Evolutionary conservation across 2,888 invertebrate species (phyloP), one percentile per base, ranked within the genome.

Genomic region (Napeogenes sylphis): DNA sequence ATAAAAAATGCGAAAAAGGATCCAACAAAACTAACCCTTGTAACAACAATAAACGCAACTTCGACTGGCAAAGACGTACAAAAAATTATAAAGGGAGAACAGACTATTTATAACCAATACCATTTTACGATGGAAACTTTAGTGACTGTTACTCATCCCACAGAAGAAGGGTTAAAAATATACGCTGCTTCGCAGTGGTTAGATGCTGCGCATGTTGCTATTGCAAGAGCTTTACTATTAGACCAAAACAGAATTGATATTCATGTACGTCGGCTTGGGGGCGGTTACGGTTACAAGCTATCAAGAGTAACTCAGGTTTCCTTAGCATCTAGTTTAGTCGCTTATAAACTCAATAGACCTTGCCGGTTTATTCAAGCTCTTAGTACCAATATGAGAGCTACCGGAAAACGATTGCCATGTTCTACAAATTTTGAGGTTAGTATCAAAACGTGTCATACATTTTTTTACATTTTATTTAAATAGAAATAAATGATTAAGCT

Each of bases 261-360:
- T 3, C 54, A 61, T 54, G 93, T 95, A 0, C 91, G 93, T 57
- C 92, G 96, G 57, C 69, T 95, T 2, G 96, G 96, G 0, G 97
- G 97, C 5, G 94, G 89, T 0, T 97, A 93, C 71, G 97, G 97
- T 0, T 88, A 90, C 0, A 97, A 97, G 80, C 91, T 95, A 66
- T 88, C 92, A 0, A 86, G 94, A 21, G 83, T 88, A 5, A 74
- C 84, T 10, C 84, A 91, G 35, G 75, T 92, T 2, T 88, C 93
- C 0, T 87, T 92, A 21, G 93, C 93, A 0, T 92, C 93, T 63
- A 93, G 94, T 0, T 73, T 95, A 8, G 95, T 93, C 0, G 91
- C 93, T 0, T 73, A 90, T 69, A 91, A 91, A 64, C 77, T 94
- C 0, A 90, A 92, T 75, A 78, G 80, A 55, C 94, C 95, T 0